These are phyloP conservation scores for Lepus timidus DNA, from an alignment of 2,113 vertebrate genomes.

Conservation along the genomic window DNA sequence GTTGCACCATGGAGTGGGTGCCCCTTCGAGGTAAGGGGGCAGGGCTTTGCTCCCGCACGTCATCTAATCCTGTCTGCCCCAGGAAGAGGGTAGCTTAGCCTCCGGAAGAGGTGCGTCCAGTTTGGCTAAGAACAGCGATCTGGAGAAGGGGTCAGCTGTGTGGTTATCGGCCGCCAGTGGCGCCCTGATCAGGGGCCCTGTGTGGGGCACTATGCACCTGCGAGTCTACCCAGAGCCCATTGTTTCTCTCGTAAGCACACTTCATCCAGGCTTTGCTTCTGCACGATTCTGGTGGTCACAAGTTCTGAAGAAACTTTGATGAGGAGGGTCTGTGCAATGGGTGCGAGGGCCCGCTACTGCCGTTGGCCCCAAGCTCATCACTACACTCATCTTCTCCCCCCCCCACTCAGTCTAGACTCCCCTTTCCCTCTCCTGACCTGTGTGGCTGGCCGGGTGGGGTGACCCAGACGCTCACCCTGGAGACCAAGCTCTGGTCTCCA, in stretches of 20 bases:
- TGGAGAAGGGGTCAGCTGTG: neutral
- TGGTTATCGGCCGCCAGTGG: neutral
- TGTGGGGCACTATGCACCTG: fast-evolving
- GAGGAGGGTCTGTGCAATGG: neutral
- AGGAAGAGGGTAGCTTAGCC: neutral
- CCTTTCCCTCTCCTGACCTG: neutral
- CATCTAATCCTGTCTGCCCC: neutral
- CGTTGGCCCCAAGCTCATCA: fast-evolving
- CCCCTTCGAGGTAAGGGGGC: neutral
- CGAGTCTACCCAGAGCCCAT: neutral
- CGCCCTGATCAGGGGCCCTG: neutral
- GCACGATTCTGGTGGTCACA: neutral
- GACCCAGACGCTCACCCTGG: neutral
- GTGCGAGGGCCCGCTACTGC: neutral
- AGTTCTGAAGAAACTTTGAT: neutral
- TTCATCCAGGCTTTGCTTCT: no score
- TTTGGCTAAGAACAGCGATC: neutral
- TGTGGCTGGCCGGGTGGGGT: neutral
- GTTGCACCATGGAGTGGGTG: neutral
- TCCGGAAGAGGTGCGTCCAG: neutral
- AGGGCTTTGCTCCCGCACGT: neutral
- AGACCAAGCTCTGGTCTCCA: neutral
- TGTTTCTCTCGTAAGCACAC: neutral
- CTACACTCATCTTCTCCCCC: fast-evolving
- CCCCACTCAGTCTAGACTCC: neutral